Evolutionary conservation across 2,888 invertebrate species (phyloP), one percentile per base, ranked within the genome.

Genomic region (Xylota segnis): DNA sequence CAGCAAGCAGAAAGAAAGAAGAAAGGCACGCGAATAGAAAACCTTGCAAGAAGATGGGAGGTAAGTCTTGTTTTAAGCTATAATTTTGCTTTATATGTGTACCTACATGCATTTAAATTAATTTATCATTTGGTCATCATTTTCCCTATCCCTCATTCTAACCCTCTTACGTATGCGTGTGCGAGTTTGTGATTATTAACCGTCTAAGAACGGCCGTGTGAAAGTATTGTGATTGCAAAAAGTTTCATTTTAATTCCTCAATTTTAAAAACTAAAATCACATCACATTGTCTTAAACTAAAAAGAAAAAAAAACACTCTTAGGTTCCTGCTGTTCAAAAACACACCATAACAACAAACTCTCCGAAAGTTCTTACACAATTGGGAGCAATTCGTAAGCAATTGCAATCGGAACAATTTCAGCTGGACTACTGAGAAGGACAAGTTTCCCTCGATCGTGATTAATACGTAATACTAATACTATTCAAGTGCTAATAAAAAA

Each of bases 341-440:
- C 90, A 90, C 43, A 90, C 89, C 0, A 88, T 91, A 61, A 90
- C 92, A 16, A 86, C 89, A 1, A 89, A 88, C 56, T 90, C 91
- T 7, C 92, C 92, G 2, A 90, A 94, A 70, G 94, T 95, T 78
- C 89, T 95, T 83, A 95, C 95, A 0, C 95, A 95, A 89, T 90
- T 95, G 43, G 95, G 95, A 0, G 95, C 95, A 12, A 95, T 95
- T 75, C 91, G 95, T 47, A 93, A 95, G 88, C 95, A 95, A 88
- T 89, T 95, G 88, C 95, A 95, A 88, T 92, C 95, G 52, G 95
- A 95, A 77, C 95, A 95, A 89, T 89, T 95, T 78, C 93, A 94
- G 88, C 91, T 95, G 87, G 94, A 95, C 16, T 82, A 72, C 18
- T 82, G 68, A 76, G 18, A n/a, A 79, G 16, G 45, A 47, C 7